Conservation (phyloP, 2,888 invertebrate species). For the Girardia tigrina region DNA sequence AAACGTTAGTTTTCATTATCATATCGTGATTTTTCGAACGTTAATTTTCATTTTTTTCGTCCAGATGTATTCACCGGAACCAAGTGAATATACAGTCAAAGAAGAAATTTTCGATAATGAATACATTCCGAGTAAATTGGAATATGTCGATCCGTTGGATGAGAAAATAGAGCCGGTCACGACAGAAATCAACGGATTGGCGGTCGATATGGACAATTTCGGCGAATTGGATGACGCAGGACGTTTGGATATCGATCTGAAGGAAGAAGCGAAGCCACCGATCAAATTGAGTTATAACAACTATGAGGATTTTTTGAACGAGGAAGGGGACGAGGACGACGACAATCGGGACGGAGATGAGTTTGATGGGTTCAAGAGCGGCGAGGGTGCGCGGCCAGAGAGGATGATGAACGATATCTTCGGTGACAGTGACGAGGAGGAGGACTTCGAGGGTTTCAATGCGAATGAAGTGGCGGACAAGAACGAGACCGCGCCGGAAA, state of each 20-base stretch:
- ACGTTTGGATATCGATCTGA: background rate
- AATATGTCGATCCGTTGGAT: background rate
- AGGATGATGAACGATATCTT: conserved; percentile 48
- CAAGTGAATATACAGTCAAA: background rate
- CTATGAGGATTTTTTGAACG: background rate
- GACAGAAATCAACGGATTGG: background rate
- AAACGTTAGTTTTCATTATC: no score
- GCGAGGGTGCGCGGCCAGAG: background rate
- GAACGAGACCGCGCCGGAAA: no score
- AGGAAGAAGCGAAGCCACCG: no score
- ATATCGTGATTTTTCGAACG: no score
- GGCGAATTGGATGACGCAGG: no score
- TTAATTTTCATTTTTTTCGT: no score
- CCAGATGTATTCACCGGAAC: background rate
- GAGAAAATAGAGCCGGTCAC: background rate
- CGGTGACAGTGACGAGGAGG: conserved; percentile 52
- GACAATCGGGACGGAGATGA: background rate
- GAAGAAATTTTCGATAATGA: conserved; percentile 6
- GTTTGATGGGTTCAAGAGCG: background rate
- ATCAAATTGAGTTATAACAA: background rate
- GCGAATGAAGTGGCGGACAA: conserved; percentile 35
- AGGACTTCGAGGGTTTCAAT: conserved; percentile 47
- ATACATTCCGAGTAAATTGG: background rate
- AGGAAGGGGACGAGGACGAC: background rate
- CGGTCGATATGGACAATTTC: background rate